Conservation (phyloP, 2,888 invertebrate genomes). For the Ectemnius continuus region DNA sequence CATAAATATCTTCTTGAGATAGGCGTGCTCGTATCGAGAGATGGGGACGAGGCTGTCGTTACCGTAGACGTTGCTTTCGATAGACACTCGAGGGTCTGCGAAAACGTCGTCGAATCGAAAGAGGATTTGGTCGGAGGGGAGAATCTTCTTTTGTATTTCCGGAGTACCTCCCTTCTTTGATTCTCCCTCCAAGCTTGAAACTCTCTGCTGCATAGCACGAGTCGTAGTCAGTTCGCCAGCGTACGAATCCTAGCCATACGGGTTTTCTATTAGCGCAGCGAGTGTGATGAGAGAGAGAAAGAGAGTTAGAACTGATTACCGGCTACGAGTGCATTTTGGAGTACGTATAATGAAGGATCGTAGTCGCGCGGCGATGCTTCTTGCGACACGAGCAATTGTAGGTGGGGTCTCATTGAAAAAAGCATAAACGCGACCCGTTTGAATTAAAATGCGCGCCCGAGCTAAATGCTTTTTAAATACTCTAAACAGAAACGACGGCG, state of each 20-base stretch:
- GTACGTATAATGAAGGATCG: no score
- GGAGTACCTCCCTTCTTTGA: slow-evolving; percentile 39
- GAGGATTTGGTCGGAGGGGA: slow-evolving; percentile 25
- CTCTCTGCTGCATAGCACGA: no score
- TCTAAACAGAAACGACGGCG: not conserved
- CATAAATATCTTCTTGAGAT: not conserved
- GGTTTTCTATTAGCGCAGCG: no score
- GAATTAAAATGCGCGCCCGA: slow-evolving; percentile 40
- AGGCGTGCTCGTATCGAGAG: not conserved
- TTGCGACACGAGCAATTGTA: slow-evolving; percentile 29
- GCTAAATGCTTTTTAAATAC: slow-evolving; percentile 19
- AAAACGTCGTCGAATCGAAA: slow-evolving; percentile 5
- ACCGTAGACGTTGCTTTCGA: not conserved
- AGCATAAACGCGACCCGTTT: slow-evolving; percentile 44
- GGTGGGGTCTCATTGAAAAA: slow-evolving; percentile 31
- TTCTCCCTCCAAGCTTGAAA: no score
- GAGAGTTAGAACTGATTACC: no score
- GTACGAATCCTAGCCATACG: no score
- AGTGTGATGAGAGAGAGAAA: no score
- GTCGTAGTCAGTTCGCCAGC: slow-evolving; percentile 32
- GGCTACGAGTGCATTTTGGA: no score
- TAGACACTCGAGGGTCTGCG: not conserved
- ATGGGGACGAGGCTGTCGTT: not conserved
- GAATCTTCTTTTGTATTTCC: slow-evolving; percentile 40
- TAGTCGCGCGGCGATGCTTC: no score